phyloP scores from a whole-genome alignment of 2,113 vertebrate species.

The Gymnobelideus leadbeateri region DNA sequence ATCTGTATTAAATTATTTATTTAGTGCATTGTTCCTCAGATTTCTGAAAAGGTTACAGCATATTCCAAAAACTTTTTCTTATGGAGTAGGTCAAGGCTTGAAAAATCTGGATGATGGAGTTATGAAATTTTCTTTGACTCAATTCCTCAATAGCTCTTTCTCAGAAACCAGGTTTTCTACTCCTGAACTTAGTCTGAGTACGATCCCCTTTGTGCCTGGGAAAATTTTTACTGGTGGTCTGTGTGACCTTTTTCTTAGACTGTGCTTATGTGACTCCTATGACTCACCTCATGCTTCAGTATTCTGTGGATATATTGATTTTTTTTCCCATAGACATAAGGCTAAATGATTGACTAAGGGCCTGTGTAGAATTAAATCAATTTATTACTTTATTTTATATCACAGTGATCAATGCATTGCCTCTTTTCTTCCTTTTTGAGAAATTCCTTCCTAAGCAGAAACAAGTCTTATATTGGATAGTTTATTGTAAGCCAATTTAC shows the following conservation, averaged over 20 bases:
- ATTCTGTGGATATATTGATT: neutral
- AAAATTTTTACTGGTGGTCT: slow-evolving; percentile 18
- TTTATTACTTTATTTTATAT: neutral
- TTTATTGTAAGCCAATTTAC: neutral
- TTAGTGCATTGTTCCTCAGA: neutral
- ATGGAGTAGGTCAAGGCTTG: neutral
- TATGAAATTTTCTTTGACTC: slow-evolving; percentile 13
- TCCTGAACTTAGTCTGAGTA: neutral
- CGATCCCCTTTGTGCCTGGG: neutral
- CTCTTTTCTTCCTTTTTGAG: neutral
- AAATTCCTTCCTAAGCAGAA: neutral
- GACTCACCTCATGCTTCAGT: neutral
- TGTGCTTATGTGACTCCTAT: neutral
- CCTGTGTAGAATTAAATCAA: neutral
- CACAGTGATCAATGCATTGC: neutral
- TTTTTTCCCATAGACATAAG: neutral
- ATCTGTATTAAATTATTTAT: neutral
- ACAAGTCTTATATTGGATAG: neutral
- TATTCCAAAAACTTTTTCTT: neutral
- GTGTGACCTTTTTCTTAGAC: neutral
- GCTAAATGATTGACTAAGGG: neutral
- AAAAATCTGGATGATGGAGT: neutral
- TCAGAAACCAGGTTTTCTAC: slow-evolving; percentile 28
- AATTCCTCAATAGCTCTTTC: neutral
- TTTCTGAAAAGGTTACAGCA: too few relatives aligned